Evolutionary conservation across 2,113 vertebrate species (phyloP).

Genomic region (Calyptommatus sinebrachiatus): DNA sequence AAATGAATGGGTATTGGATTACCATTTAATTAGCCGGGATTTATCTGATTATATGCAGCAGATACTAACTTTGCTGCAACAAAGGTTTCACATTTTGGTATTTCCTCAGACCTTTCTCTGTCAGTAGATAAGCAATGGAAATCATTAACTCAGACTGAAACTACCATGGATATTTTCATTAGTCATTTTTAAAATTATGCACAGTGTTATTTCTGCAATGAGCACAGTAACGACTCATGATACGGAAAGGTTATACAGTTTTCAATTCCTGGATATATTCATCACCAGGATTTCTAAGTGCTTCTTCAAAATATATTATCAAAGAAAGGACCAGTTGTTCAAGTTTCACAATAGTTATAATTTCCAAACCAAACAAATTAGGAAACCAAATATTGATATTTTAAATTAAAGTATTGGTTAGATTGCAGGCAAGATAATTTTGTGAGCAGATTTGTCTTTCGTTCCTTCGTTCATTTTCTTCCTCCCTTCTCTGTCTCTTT

Average conservation of each 20-base stretch:
- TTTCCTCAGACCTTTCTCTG: conserved; percentile 4
- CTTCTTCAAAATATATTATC: not conserved
- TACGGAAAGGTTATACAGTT: not conserved
- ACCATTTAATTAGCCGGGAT: not conserved
- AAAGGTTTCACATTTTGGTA: not conserved
- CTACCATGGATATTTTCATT: not conserved
- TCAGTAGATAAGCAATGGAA: not conserved
- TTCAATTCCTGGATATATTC: not conserved
- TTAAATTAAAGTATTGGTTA: not conserved
- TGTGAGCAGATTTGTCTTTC: not conserved
- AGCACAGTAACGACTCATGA: not conserved
- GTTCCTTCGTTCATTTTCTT: not conserved
- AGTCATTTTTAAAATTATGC: conserved; percentile 5
- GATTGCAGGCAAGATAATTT: not conserved
- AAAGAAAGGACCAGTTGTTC: not conserved
- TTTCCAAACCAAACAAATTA: not conserved
- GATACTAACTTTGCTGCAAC: not conserved
- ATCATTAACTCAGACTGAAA: conserved; percentile 4
- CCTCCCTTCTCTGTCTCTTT: too few relatives aligned
- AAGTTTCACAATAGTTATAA: not conserved
- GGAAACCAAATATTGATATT: not conserved
- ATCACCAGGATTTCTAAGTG: not conserved
- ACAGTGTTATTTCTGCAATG: conserved; percentile 1
- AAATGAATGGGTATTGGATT: not conserved
- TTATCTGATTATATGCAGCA: not conserved